Percentiles rank a stretch among this genome's conserved stretches.
These are phyloP conservation scores for Lacerta viridis DNA, from an alignment of 2,797 vertebrate species.

Conservation along the genomic window DNA sequence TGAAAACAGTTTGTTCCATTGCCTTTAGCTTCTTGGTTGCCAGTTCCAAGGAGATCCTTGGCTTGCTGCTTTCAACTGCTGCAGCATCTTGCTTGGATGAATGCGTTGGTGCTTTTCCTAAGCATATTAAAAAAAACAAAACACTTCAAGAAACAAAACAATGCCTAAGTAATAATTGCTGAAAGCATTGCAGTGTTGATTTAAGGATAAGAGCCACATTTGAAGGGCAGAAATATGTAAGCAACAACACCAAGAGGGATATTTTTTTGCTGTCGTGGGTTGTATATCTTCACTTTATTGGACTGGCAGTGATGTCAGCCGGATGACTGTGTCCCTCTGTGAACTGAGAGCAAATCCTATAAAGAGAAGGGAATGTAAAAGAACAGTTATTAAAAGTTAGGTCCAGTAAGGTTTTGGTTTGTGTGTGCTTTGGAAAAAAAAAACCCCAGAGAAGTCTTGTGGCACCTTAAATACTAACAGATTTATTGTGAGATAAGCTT, in stretches of 20 bases:
- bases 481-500: background rate
- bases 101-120: conserved; percentile 12
- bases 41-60: conserved; percentile 11
- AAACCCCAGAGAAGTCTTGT: no score
- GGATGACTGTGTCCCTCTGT: background rate
- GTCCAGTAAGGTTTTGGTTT: background rate
- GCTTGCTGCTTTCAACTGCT: conserved; percentile 12
- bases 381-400: background rate
- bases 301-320: background rate
- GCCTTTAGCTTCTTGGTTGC: conserved; percentile 32
- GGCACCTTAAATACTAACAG: background rate
- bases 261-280: background rate
- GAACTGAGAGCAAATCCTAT: background rate
- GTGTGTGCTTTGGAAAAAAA: background rate
- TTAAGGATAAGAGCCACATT: conserved; percentile 41
- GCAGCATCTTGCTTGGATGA: background rate
- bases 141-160: conserved; percentile 13
- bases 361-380: background rate
- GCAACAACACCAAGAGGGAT: conserved; percentile 4
- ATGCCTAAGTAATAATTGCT: conserved; percentile 13
- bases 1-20: conserved; percentile 12
- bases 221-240: conserved; percentile 32
- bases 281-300: conserved; percentile 17
- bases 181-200: conserved; percentile 42
- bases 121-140: conserved; percentile 41